Conservation (phyloP, 2,888 invertebrate genomes). For the Melanophora roralis region DNA sequence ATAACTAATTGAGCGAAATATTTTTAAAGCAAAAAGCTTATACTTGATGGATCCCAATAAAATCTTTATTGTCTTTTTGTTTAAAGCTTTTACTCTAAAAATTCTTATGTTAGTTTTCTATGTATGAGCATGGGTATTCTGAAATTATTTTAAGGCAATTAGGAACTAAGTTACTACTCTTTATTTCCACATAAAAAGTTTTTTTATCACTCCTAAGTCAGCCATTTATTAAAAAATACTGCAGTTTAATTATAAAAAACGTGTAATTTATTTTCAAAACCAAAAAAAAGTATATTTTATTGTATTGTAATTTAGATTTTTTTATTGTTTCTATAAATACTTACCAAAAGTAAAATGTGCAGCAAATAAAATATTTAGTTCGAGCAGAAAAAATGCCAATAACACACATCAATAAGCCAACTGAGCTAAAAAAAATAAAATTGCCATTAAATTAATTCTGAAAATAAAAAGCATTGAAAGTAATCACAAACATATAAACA, state of each 20-base stretch:
- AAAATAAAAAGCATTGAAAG: conserved; percentile 21
- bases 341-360: not conserved
- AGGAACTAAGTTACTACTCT: too few relatives aligned
- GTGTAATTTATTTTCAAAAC: conserved; percentile 6
- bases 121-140: too few relatives aligned
- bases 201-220: not conserved
- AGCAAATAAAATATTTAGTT: not conserved
- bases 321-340: conserved; percentile 65
- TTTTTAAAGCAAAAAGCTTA: too few relatives aligned
- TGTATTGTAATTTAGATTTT: conserved; percentile 63
- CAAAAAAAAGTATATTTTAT: conserved; percentile 47
- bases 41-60: too few relatives aligned
- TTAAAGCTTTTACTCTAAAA: too few relatives aligned
- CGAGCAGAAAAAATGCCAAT: conserved; percentile 45
- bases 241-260: conserved; percentile 4
- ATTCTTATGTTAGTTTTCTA: too few relatives aligned
- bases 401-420: conserved; percentile 55
- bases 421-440: conserved; percentile 47
- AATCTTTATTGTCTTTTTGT: too few relatives aligned
- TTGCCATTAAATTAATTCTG: conserved; percentile 59
- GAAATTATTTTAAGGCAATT: too few relatives aligned
- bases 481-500: not conserved
- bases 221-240: conserved; percentile 1
- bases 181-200: not conserved
- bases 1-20: too few relatives aligned